These are phyloP conservation scores for Cynopterus sphinx DNA, from an alignment of 2,797 vertebrate species.

Conservation along the genomic window DNA sequence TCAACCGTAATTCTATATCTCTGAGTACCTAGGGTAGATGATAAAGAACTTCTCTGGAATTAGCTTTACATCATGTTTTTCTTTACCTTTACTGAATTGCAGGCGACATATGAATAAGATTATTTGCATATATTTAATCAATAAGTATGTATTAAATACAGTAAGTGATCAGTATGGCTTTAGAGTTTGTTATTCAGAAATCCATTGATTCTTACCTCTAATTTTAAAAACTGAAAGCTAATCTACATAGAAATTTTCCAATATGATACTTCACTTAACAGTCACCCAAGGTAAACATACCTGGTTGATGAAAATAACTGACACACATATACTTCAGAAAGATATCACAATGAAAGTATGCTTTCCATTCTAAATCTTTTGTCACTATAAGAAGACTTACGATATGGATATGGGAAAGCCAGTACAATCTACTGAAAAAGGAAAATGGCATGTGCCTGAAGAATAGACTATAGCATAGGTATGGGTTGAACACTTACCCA, in stretches of 20 bases:
- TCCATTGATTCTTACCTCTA: neutral
- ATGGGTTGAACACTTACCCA: neutral
- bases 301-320: conserved; percentile 5
- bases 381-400: neutral
- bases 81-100: neutral
- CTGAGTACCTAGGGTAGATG: neutral
- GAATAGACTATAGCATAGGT: neutral
- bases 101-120: neutral
- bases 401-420: neutral
- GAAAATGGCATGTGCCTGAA: neutral
- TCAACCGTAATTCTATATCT: neutral
- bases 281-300: neutral
- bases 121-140: neutral
- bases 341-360: neutral
- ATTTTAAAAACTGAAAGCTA: conserved; percentile 24
- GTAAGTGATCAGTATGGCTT: neutral
- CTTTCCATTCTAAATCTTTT: neutral
- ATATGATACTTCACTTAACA: neutral
- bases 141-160: neutral
- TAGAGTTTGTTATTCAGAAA: conserved; percentile 13
- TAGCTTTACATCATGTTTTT: neutral
- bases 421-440: neutral
- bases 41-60: neutral
- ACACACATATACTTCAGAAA: neutral
- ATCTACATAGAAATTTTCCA: conserved; percentile 3